Evolutionary conservation across 2,888 invertebrate species (phyloP).

Genomic region (Drosophila putrida): DNA sequence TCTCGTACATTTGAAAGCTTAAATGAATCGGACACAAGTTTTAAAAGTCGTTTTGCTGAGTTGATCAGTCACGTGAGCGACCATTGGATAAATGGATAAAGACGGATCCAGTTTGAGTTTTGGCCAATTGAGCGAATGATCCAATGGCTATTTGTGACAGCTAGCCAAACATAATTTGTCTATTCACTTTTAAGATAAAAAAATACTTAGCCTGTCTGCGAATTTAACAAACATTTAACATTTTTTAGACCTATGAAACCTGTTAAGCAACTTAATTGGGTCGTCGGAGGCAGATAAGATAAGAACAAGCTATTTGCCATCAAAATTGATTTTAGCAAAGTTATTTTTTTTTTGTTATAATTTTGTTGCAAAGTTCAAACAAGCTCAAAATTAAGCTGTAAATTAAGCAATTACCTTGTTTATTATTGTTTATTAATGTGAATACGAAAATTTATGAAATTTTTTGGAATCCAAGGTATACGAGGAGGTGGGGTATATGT

Average conservation of each 20-base stretch:
- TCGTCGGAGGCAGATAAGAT: conserved; percentile 56
- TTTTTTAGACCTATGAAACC: conserved; percentile 12
- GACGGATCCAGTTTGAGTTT: conserved; percentile 24
- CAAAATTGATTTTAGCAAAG: conserved; percentile 54
- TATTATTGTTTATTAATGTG: conserved; percentile 20
- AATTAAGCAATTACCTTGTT: conserved; percentile 34
- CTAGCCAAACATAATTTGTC: conserved; percentile 71
- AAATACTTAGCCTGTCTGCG: conserved; percentile 23
- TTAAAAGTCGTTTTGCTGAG: conserved; percentile 71
- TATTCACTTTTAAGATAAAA: conserved; percentile 35
- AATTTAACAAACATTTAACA: conserved; percentile 25
- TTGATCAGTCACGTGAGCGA: conserved; percentile 52
- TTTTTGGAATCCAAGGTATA: neutral
- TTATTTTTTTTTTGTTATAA: conserved; percentile 3
- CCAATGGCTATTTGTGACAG: conserved; percentile 58
- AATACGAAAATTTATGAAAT: conserved; percentile 19
- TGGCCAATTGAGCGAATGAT: conserved; percentile 60
- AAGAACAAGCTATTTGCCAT: conserved; percentile 45
- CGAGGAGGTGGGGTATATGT: conserved; percentile 11
- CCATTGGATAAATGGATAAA: neutral
- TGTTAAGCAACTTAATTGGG: conserved; percentile 52
- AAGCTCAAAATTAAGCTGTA: conserved; percentile 20
- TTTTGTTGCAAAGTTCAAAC: conserved; percentile 21
- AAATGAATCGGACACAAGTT: conserved; percentile 40
- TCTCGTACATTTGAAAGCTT: conserved; percentile 43